Conservation (phyloP, 1,140 invertebrate genomes). For the Pinna nobilis region DNA sequence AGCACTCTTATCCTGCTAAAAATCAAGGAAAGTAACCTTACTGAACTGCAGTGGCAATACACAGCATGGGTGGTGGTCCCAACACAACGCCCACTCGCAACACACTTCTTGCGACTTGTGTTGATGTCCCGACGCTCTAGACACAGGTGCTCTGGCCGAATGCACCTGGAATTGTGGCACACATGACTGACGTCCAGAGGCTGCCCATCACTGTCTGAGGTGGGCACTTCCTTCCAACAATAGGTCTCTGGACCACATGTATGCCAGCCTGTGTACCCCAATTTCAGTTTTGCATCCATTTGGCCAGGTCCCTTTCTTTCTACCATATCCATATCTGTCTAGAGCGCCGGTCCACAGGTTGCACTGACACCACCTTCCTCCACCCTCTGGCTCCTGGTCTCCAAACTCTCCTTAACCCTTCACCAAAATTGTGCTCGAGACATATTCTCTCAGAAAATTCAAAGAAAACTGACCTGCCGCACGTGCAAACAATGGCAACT, state of each 20-base stretch:
- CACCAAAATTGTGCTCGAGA: not conserved
- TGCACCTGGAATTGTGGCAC: not conserved
- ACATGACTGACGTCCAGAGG: not conserved
- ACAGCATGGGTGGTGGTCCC: not conserved
- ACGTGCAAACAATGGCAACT: no score
- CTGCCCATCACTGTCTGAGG: no score
- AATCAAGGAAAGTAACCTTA: not conserved
- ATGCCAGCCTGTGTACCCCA: not conserved
- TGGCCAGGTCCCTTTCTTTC: not conserved
- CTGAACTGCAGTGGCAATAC: not conserved
- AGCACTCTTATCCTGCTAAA: no score
- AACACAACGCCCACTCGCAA: not conserved
- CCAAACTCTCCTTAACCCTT: conserved; percentile 1
- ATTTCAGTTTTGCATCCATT: no score
- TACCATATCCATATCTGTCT: not conserved
- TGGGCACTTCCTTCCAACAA: not conserved
- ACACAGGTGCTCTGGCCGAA: not conserved
- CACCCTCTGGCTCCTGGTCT: not conserved
- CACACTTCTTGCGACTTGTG: not conserved
- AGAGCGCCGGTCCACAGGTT: not conserved
- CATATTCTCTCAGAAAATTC: no score
- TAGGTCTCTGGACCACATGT: not conserved
- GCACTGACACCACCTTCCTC: not conserved
- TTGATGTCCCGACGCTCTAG: not conserved
- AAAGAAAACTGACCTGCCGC: no score